Conservation (phyloP, 2,113 vertebrate genomes). For the Corythoichthys intestinalis region DNA sequence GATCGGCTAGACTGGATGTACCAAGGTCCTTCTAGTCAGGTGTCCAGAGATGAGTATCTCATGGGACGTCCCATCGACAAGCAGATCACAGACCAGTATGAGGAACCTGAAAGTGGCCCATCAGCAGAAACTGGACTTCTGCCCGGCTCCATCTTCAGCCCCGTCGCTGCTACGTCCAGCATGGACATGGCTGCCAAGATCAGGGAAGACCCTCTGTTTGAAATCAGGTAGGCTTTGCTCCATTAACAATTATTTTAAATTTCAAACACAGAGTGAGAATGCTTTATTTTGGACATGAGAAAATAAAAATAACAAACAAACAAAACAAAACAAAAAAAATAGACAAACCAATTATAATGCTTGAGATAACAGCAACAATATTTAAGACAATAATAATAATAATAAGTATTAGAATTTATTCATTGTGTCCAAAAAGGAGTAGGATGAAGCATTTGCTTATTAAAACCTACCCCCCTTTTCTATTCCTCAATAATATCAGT, state of each 20-base stretch:
- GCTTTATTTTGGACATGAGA: no score
- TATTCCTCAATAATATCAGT: no score
- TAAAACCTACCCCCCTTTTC: no score
- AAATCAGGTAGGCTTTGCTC: slow-evolving; percentile 77
- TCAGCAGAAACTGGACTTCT: slow-evolving; percentile 86
- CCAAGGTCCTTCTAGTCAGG: slow-evolving; percentile 87
- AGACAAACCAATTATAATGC: no score
- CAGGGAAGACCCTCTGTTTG: slow-evolving; percentile 91
- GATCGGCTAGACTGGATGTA: slow-evolving; percentile 99
- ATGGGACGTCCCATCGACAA: slow-evolving; percentile 92
- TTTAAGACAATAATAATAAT: no score
- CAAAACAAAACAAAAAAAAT: no score
- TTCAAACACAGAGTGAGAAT: no score
- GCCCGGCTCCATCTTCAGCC: slow-evolving; percentile 88
- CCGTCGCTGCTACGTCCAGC: slow-evolving; percentile 73
- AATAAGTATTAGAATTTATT: no score
- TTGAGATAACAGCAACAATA: no score
- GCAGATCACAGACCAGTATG: slow-evolving; percentile 83
- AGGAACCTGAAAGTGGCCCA: slow-evolving; percentile 82
- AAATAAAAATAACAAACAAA: no score
- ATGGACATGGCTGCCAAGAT: slow-evolving; percentile 95
- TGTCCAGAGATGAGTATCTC: slow-evolving; percentile 93
- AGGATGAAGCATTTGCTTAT: no score
- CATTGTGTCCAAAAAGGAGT: no score
- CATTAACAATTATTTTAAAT: not conserved